Base-by-base conservation (phyloP, 2,113 vertebrate species). In the Dipodomys spectabilis region DNA sequence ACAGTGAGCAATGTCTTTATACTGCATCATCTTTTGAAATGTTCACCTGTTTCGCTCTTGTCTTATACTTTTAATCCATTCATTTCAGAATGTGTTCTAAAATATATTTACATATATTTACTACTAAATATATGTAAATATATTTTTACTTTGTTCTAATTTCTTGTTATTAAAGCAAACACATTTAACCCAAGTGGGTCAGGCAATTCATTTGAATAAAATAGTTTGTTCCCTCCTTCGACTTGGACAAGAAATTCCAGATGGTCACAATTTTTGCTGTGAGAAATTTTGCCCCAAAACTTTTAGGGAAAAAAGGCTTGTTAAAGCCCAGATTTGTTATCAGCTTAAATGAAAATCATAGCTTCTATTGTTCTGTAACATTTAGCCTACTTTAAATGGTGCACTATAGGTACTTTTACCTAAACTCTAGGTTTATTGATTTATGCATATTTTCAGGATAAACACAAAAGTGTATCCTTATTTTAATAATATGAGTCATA, bases 171-270 rank as follows among this genome's bases (percentile, higher is more conserved):
- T 80, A 75, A 19, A 87, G 23, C 9, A 90, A 82, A 32, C 68
- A 16, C 5, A 53, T 94, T 75, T 60, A 79, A 81, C 18, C 67
- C 27, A 92, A 86, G 11, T 73, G 83, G 15, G 18, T 39, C 72
- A 91, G 81, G 62, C 86, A 82, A 60, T 92, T 95, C 80, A 89
- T 82, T 53, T 71, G 6, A 85, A 82, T 49, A 39, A 85, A 83
- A 60, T 3, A 88, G 75, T 18, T 39, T 93, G 32, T 88, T 67
- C 19, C 83, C 45, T 94, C 82, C 94, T 87, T 85, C 57, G 86
- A 88, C 25, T 19, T 82, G 79, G 23, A 20, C n/a, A 57, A 39
- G 57, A 6, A 81, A 84, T 77, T 93, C 62, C 85, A 82, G 64
- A 78, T 73, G 86, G 44, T 82, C 68, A 90, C 65, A 87, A 64